A percentile compares a stretch with the other conserved stretches of the same genome.
These are phyloP conservation scores for Pollimyrus isidori DNA, from an alignment of 2,113 vertebrate genomes.

Conservation along the genomic window DNA sequence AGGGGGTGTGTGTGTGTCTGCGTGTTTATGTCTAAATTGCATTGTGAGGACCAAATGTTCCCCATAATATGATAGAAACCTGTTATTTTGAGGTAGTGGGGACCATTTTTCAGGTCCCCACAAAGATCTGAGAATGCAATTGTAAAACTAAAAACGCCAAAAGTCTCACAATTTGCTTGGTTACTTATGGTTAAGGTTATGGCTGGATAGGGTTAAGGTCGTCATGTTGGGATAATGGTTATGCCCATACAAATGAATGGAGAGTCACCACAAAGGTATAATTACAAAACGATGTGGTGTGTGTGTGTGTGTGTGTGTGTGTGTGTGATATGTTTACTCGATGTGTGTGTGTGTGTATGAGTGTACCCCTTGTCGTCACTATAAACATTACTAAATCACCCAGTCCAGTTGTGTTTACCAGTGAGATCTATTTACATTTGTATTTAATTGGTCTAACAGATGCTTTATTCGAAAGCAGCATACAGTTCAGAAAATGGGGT, in stretches of 20 bases:
- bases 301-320: not conserved
- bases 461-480: not conserved
- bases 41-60: too few species aligned
- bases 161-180: too few species aligned
- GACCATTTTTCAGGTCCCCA: too few species aligned
- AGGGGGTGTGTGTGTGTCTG: not conserved
- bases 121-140: too few species aligned
- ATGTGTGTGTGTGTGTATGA: not conserved
- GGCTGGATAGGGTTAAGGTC: too few species aligned
- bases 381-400: not conserved
- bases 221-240: too few species aligned
- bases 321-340: not conserved
- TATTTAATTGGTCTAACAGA: not conserved
- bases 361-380: not conserved
- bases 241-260: too few species aligned
- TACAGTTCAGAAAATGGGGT: not conserved
- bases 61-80: too few species aligned
- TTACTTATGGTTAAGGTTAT: too few species aligned
- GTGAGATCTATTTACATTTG: not conserved
- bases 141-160: too few species aligned
- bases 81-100: too few species aligned
- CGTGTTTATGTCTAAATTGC: not conserved
- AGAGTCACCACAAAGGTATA: too few species aligned
- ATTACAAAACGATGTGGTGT: not conserved
- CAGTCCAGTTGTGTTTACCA: not conserved